These are phyloP conservation scores for Drosophila neutralis DNA, from an alignment of 2,888 invertebrate genomes.

Conservation along the genomic window DNA sequence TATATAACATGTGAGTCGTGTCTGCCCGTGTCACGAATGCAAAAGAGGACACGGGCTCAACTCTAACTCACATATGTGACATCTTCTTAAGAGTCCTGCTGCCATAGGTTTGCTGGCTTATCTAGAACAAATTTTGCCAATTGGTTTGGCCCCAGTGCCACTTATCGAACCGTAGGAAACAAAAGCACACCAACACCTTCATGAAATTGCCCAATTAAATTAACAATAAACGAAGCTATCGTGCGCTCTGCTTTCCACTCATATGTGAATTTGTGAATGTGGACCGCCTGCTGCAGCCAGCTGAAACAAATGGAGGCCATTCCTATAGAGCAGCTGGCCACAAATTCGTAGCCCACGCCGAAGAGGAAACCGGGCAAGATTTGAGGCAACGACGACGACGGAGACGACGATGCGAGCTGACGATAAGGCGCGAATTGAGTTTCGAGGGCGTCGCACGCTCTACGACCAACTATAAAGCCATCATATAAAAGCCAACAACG, in stretches of 20 bases:
- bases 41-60: neutral
- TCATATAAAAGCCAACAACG: conserved; percentile 51
- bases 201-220: conserved; percentile 80
- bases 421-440: conserved; percentile 73
- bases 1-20: neutral
- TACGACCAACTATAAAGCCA: conserved; percentile 67
- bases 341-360: conserved; percentile 70
- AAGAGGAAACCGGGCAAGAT: conserved; percentile 68
- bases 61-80: neutral
- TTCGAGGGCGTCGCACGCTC: conserved; percentile 78
- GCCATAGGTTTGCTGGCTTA: conserved; percentile 19
- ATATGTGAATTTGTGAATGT: conserved; percentile 50
- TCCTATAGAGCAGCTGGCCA: conserved; percentile 54
- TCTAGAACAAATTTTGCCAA: conserved; percentile 46
- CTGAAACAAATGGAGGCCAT: conserved; percentile 59
- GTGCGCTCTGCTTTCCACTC: conserved; percentile 35
- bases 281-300: conserved; percentile 47
- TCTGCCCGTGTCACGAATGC: neutral
- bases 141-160: conserved; percentile 48
- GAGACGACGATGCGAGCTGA: conserved; percentile 59
- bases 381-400: conserved; percentile 42
- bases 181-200: conserved; percentile 63
- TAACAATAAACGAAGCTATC: conserved; percentile 73
- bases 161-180: conserved; percentile 44
- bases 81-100: neutral